Conservation (phyloP, 2,113 vertebrate species). For the Circaetus gallicus region DNA sequence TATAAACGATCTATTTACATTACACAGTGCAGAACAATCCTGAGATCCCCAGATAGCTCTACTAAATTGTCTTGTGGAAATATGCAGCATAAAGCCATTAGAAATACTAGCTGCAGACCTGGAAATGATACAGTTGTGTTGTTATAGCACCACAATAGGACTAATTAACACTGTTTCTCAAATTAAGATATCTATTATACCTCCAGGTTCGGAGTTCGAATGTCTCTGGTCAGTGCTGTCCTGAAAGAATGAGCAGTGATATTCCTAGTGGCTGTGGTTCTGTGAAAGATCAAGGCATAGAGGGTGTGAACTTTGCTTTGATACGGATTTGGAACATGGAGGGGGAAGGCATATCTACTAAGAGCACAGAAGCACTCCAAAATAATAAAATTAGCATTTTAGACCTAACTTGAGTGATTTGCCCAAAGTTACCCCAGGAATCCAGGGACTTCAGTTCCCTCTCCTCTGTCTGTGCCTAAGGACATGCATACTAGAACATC, state of each 20-base stretch:
- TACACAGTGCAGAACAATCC: not conserved
- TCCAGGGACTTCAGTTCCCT: not conserved
- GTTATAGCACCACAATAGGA: not conserved
- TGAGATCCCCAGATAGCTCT: not conserved
- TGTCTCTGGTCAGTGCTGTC: not conserved
- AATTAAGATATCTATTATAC: not conserved
- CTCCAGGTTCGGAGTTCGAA: not conserved
- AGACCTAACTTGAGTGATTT: not conserved
- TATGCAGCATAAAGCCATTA: not conserved
- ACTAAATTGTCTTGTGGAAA: not conserved
- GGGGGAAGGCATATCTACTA: not conserved
- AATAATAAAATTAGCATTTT: not conserved
- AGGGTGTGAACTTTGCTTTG: not conserved
- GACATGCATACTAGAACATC: not conserved
- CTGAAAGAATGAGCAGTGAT: not conserved
- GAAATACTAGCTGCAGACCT: not conserved
- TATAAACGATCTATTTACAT: not conserved
- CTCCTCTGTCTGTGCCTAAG: not conserved
- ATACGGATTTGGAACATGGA: not conserved
- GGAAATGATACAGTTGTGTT: not conserved
- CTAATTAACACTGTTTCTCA: not conserved
- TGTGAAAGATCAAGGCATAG: not conserved
- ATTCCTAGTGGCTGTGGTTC: not conserved
- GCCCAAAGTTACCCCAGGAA: not conserved
- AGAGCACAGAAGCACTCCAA: not conserved